Evolutionary conservation across 2,888 invertebrate species (phyloP), one percentile per base, ranked within the genome.

Genomic region (Torymus texanus): DNA sequence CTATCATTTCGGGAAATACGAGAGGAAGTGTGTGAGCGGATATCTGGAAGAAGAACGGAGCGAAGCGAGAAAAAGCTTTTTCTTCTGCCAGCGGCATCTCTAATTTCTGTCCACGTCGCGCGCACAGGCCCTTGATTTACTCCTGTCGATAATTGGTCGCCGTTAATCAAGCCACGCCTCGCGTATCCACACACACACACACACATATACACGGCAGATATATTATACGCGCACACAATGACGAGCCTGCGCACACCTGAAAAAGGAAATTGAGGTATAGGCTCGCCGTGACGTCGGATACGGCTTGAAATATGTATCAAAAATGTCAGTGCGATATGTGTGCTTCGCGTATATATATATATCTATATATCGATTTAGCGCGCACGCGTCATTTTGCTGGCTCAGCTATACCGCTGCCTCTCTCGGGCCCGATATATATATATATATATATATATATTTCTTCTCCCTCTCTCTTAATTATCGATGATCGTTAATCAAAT

Each of bases 401-500:
- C 29, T 29, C 29, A 29, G 29, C 29, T 2, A 2, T 29, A 29
- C 29, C 5, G 29, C 29, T 29, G 29, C 2, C 29, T 29, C 29
- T 29, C 29, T 5, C 21, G n/a, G 11, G 14, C 2, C 10, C 73
- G 51, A 11, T n/a, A n/a, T 58, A 56, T 55, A 16, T 13, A 41
- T 18, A 73, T n/a, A 55, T 59, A 41, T 63, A 50, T 12, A 16
- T 16, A 63, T 16, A 73, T 18, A 73, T 41, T 56, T 55, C 68
- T 29, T 61, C 62, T 50, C 29, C 5, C 29, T 29, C 73, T 73
- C 62, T 62, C 59, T 78, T 73, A 67, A 67, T 73, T 67, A 73
- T 78, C 73, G 78, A 62, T 62, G 73, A 73, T 78, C 62, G 67
- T 78, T 78, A 74, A 74, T 78, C 78, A 78, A 78, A 74, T 63